Conservation (phyloP, 2,888 invertebrate species). For the Kryphioiulus occultus region DNA sequence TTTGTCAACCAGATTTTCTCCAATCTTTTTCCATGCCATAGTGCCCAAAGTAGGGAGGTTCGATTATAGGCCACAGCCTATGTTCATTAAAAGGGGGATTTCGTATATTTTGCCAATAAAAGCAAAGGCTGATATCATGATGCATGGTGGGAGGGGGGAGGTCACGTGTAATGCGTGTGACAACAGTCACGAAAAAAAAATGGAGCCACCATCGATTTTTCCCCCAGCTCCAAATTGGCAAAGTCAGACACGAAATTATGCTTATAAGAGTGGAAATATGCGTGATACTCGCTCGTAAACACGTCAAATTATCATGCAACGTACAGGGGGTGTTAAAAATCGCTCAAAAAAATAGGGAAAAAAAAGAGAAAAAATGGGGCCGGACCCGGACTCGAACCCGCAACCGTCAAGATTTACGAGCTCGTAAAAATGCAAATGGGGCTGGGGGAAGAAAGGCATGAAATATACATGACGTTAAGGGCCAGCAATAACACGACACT, state of each 20-base stretch:
- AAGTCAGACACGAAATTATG: background rate
- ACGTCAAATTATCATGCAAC: background rate
- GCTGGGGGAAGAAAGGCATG: background rate
- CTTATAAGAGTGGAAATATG: background rate
- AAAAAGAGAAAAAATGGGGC: background rate
- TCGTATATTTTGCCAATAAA: background rate
- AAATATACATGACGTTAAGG: background rate
- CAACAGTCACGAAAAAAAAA: slow-evolving; percentile 14
- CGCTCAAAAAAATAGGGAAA: background rate
- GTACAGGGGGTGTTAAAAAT: background rate
- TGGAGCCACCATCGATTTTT: background rate
- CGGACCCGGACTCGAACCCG: background rate
- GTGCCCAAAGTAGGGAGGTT: background rate
- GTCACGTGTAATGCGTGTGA: slow-evolving; percentile 12
- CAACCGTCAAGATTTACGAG: background rate
- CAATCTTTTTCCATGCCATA: no score
- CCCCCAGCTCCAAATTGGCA: background rate
- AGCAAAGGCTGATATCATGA: background rate
- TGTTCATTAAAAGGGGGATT: background rate
- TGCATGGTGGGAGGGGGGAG: background rate
- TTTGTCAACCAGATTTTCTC: no score
- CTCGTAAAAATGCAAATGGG: background rate
- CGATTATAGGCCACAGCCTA: background rate
- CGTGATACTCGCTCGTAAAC: background rate
- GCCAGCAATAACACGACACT: background rate